These are phyloP conservation scores for Phalacrocorax pelagicus DNA, from an alignment of 2,113 vertebrate genomes.

Conservation along the genomic window DNA sequence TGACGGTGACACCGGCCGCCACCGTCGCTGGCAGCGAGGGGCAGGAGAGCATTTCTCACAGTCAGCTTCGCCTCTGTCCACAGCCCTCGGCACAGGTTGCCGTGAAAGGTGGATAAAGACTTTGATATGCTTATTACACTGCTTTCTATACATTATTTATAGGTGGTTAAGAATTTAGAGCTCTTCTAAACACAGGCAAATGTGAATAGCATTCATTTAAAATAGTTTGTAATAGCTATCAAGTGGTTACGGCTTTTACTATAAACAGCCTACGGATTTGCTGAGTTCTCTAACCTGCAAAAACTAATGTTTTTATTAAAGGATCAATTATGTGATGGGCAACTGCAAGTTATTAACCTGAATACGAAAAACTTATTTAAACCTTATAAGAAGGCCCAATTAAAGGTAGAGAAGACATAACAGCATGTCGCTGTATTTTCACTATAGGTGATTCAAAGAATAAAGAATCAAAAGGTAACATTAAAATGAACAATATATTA, in stretches of 20 bases:
- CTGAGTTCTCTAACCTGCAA: neutral
- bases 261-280: neutral
- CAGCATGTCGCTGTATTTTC: neutral
- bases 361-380: neutral
- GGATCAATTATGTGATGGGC: neutral
- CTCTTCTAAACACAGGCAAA: neutral
- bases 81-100: neutral
- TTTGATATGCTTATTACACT: fast-evolving
- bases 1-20: neutral
- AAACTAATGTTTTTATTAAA: no score
- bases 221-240: neutral
- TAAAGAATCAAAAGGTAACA: neutral
- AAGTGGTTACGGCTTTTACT: neutral
- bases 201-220: neutral
- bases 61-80: neutral
- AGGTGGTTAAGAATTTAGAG: neutral
- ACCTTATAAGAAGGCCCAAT: neutral
- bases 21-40: fast-evolving
- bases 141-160: neutral
- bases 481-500: neutral
- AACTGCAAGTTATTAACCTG: neutral
- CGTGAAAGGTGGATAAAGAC: fast-evolving
- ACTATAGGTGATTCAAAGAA: neutral
- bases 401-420: neutral
- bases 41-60: neutral